Conservation (phyloP, 1,140 invertebrate species). For the Formica selysi region DNA sequence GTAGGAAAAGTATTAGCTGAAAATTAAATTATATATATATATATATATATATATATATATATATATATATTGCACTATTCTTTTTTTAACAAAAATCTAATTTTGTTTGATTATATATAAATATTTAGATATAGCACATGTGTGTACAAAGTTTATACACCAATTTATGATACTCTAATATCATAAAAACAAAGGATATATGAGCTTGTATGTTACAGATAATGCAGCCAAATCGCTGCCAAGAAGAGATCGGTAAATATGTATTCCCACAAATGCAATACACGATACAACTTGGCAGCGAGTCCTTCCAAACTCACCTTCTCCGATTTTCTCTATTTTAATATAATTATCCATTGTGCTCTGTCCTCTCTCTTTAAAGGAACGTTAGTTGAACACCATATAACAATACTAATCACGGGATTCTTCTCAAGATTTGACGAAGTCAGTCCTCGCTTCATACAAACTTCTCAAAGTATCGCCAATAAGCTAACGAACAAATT, state of each 20-base stretch:
- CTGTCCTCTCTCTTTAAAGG: too few species aligned
- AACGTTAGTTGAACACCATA: too few species aligned
- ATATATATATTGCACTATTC: not conserved
- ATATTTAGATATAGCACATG: not conserved
- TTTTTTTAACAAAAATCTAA: not conserved
- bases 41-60: too few species aligned
- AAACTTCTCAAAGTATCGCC: constrained; percentile 38
- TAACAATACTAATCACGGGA: not conserved
- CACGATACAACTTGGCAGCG: not conserved
- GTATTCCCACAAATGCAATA: not conserved
- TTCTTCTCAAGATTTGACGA: not conserved
- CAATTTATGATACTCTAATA: not conserved
- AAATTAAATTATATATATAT: not conserved
- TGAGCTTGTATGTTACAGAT: not conserved
- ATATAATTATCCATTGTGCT: constrained; percentile 94
- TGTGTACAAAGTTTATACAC: too few species aligned
- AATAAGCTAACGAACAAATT: constrained; percentile 79
- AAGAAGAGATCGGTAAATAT: not conserved
- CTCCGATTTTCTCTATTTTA: constrained; percentile 98
- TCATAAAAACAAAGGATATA: not conserved
- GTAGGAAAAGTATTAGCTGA: not conserved
- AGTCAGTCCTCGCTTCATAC: constrained; percentile 6
- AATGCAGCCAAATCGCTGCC: not conserved
- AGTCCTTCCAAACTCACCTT: constrained; percentile 88
- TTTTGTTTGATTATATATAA: not conserved